Evolutionary conservation across 2,888 invertebrate genomes (phyloP).

Genomic region (Drosophila nr. medialis): DNA sequence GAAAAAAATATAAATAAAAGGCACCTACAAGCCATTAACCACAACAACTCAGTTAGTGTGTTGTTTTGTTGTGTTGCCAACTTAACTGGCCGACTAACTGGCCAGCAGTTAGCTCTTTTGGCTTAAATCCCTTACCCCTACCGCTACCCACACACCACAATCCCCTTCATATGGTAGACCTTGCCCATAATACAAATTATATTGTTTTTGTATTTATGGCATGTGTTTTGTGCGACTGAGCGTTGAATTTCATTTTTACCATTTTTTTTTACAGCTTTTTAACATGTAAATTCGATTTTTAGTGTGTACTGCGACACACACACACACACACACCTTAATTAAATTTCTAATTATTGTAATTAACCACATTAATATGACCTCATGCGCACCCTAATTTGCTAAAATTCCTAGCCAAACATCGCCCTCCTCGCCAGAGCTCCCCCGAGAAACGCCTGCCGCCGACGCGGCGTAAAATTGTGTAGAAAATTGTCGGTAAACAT

Average conservation of each 20-base stretch:
- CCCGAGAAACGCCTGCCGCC: slow-evolving; percentile 2
- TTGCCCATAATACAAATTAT: slow-evolving; percentile 48
- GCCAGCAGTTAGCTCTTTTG: slow-evolving; percentile 36
- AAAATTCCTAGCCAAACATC: slow-evolving; percentile 54
- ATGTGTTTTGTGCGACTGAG: slow-evolving; percentile 37
- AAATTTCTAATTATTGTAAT: slow-evolving; percentile 81
- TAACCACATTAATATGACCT: slow-evolving; percentile 81
- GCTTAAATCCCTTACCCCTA: not conserved
- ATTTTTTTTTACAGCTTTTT: slow-evolving; percentile 69
- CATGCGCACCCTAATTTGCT: slow-evolving; percentile 78
- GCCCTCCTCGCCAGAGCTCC: not conserved
- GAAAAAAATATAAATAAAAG: slow-evolving; percentile 23
- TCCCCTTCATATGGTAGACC: slow-evolving; percentile 16
- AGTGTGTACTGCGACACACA: slow-evolving; percentile 37
- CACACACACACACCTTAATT: slow-evolving; percentile 63
- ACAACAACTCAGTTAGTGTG: slow-evolving; percentile 65
- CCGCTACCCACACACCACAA: not conserved
- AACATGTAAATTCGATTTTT: slow-evolving; percentile 78
- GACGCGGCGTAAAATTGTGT: slow-evolving; percentile 73
- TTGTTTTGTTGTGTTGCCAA: slow-evolving; percentile 39
- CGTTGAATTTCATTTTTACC: slow-evolving; percentile 45
- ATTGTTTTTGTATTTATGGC: slow-evolving; percentile 72
- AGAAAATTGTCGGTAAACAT: slow-evolving; percentile 81
- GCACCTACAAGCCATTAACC: slow-evolving; percentile 55
- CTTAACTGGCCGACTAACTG: slow-evolving; percentile 44